Evolutionary conservation across 2,888 invertebrate genomes (phyloP), one percentile per base, ranked within the genome.

Genomic region (Parnassius smintheus): DNA sequence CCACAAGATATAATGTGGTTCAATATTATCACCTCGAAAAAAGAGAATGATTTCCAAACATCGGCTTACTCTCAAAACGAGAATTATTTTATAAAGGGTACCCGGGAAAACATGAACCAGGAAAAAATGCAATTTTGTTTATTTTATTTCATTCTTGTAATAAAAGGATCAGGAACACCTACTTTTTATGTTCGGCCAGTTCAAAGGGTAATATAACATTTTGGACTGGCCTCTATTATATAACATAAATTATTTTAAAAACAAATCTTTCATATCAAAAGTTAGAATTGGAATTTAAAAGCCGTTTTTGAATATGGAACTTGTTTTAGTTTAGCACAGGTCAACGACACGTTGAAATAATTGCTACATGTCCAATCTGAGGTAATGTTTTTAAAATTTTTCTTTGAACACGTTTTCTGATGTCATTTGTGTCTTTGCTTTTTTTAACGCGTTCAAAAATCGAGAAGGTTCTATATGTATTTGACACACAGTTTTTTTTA

Each of bases 321-420:
- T 54, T 41, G 62, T 62, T 62, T 58, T 25, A 54, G 48, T 62
- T 45, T 22, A 50, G 1, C 46, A 22, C 25, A 35, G 62, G 56
- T 58, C 58, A 62, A 62, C 35, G 62, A 49, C 57, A 35, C 13
- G 1, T 18, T 25, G 49, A 42, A 54, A 59, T 58, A 62, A 62
- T 62, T 62, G 58, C 58, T 22, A 54, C 44, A 58, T 50, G 62
- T 53, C 52, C 62, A 18, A 58, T 55, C 50, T 11, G 54, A 42
- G 42, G 52, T 57, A 50, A 62, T 50, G 45, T 58, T 50, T 50
- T 57, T 46, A 3, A 50, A 42, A 11, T 12, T 50, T 55, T 48
- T 41, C 59, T 46, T 44, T 44, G 3, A 11, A 11, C 9, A 44
- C 44, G 9, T 44, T 44, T 44, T 44, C 2, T 44, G 11, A 44